Evolutionary conservation across 1,140 invertebrate species (phyloP).

Genomic region (Charaxes varanes): DNA sequence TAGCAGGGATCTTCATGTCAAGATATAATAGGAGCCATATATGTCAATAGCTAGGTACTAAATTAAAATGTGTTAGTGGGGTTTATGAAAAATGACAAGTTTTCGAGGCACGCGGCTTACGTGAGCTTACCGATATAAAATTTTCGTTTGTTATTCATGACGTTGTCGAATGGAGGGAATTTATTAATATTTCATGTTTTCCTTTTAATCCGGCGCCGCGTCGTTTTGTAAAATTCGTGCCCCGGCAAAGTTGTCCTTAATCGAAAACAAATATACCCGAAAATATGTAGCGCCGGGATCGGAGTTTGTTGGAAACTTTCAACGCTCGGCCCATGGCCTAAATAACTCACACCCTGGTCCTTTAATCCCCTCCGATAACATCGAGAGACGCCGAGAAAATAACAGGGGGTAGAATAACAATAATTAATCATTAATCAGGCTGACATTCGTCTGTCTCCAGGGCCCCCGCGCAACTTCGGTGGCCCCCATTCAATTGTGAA

Average conservation of each 20-base stretch:
- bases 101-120: not conserved
- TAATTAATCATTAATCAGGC: constrained; percentile 68
- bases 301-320: constrained; percentile 16
- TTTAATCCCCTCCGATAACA: constrained; percentile 43
- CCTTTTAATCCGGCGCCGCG: constrained; percentile 10
- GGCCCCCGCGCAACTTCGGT: constrained; percentile 41
- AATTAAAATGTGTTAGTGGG: not conserved
- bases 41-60: not conserved
- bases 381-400: constrained; percentile 40
- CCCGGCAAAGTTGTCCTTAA: constrained; percentile 7
- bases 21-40: too few species aligned
- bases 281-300: constrained; percentile 10
- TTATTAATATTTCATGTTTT: constrained; percentile 14
- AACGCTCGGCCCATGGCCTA: constrained; percentile 17
- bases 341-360: constrained; percentile 23
- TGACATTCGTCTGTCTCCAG: constrained; percentile 62
- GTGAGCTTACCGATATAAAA: constrained; percentile 1
- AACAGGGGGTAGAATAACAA: constrained; percentile 39
- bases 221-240: constrained; percentile 3
- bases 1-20: too few species aligned
- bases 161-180: constrained; percentile 7
- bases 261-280: constrained; percentile 13
- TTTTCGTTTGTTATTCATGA: constrained; percentile 1
- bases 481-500: constrained; percentile 62
- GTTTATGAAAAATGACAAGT: not conserved